These are phyloP conservation scores for Tortrix viridana DNA, from an alignment of 2,888 invertebrate species.

Conservation along the genomic window DNA sequence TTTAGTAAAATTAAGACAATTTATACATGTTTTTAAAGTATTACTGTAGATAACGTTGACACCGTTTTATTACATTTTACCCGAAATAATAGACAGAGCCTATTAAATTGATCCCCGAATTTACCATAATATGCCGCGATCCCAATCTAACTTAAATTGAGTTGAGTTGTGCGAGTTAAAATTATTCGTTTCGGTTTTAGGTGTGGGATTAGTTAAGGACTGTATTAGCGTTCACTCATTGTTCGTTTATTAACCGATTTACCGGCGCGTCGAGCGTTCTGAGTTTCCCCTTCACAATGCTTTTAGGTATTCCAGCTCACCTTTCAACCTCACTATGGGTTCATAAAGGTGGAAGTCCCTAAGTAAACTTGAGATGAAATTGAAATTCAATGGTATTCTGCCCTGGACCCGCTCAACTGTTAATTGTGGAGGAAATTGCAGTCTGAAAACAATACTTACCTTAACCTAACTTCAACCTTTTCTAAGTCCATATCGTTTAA, in stretches of 20 bases:
- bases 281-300: slow-evolving; percentile 8
- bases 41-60: too few species aligned
- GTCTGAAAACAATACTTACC: not conserved
- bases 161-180: slow-evolving; percentile 21
- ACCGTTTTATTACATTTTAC: not conserved
- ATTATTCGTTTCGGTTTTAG: slow-evolving; percentile 24
- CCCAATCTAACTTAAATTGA: slow-evolving; percentile 22
- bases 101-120: slow-evolving; percentile 13
- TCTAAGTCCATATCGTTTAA: too few species aligned
- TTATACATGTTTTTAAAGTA: not conserved
- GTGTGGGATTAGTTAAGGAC: slow-evolving; percentile 14
- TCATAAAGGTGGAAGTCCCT: slow-evolving; percentile 18
- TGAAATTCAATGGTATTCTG: not conserved
- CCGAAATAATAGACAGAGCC: not conserved
- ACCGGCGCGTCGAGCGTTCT: not conserved
- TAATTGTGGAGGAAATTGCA: not conserved
- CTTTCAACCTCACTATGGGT: slow-evolving; percentile 2
- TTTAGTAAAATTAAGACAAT: not conserved
- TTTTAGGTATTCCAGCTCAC: not conserved
- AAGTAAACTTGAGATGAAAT: slow-evolving; percentile 4
- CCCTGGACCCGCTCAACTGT: not conserved
- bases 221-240: not conserved
- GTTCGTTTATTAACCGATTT: slow-evolving; percentile 12
- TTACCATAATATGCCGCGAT: slow-evolving; percentile 19
- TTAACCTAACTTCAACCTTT: too few species aligned